phyloP scores from a whole-genome alignment of 2,888 invertebrate genomes.

The Embidobia sp. region DNA sequence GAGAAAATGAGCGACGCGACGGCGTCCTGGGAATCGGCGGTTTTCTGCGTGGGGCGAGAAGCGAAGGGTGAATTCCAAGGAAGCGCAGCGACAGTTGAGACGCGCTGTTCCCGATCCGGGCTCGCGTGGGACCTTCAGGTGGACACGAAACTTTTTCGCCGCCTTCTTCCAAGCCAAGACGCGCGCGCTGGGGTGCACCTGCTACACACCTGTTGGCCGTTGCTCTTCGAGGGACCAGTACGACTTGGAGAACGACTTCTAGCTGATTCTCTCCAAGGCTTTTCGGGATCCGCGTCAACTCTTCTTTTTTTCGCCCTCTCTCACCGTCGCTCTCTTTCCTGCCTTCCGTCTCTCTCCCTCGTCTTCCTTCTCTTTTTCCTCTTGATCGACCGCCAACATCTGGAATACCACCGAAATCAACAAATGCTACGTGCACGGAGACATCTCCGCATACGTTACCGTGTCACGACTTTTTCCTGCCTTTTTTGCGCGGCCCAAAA shows the following conservation, averaged over 20 bases:
- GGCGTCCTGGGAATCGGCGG: slow-evolving; percentile 48
- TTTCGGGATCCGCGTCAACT: slow-evolving; percentile 63
- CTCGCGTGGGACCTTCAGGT: slow-evolving; percentile 80
- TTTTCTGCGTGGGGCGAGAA: slow-evolving; percentile 69
- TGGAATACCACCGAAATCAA: slow-evolving; percentile 62
- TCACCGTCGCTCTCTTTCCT: slow-evolving; percentile 1
- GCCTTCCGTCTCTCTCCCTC: too few species aligned
- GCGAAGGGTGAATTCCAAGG: slow-evolving; percentile 67
- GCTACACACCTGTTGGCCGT: slow-evolving; percentile 81
- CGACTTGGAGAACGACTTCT: slow-evolving; percentile 65
- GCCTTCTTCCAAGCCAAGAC: slow-evolving; percentile 69
- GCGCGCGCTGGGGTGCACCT: slow-evolving; percentile 73
- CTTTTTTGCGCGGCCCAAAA: too few species aligned
- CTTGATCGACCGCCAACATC: slow-evolving; percentile 52
- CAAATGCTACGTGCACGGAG: slow-evolving; percentile 49
- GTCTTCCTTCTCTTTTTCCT: slow-evolving; percentile 18
- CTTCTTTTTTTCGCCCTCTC: slow-evolving; percentile 30
- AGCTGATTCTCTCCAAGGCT: slow-evolving; percentile 63
- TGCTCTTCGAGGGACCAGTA: slow-evolving; percentile 69
- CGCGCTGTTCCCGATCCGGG: slow-evolving; percentile 69
- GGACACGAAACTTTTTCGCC: slow-evolving; percentile 77
- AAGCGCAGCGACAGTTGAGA: slow-evolving; percentile 72
- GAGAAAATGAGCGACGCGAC: slow-evolving; percentile 44
- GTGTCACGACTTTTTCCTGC: slow-evolving; percentile 5
- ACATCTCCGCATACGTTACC: slow-evolving; percentile 52